Conservation (phyloP, 1,140 invertebrate species). For the Drosophila rufa region DNA sequence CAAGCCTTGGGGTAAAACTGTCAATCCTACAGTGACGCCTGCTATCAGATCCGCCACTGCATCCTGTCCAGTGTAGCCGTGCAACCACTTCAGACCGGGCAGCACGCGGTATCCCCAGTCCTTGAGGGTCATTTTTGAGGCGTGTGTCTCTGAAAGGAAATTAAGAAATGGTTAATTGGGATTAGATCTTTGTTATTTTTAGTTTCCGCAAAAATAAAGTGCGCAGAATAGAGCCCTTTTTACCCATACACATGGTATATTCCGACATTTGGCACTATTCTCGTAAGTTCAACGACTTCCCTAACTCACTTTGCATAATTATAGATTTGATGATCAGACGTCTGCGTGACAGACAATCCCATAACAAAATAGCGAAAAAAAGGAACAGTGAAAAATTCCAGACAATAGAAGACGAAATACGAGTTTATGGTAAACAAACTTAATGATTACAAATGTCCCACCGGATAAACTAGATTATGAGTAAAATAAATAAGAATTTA, state of each 20-base stretch:
- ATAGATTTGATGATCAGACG: conserved; percentile 18
- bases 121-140: conserved; percentile 49
- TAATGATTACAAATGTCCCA: conserved; percentile 2
- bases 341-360: conserved; percentile 19
- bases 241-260: not conserved
- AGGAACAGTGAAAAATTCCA: not conserved
- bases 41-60: conserved; percentile 92
- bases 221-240: not conserved
- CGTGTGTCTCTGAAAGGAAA: not conserved
- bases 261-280: not conserved
- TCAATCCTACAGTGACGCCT: conserved; percentile 94
- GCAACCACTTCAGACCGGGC: conserved; percentile 90
- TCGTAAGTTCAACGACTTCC: conserved; percentile 42
- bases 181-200: not conserved
- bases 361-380: conserved; percentile 16
- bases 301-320: conserved; percentile 33
- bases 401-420: conserved; percentile 20
- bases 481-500: not conserved
- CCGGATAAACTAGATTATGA: not conserved
- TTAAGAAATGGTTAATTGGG: not conserved
- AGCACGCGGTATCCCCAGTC: conserved; percentile 81
- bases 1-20: conserved; percentile 94
- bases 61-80: conserved; percentile 90
- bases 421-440: conserved; percentile 24
- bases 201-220: not conserved